Base-by-base conservation (phyloP, 92 coral and sea anemone species). In the Scolanthus callimorphus region DNA sequence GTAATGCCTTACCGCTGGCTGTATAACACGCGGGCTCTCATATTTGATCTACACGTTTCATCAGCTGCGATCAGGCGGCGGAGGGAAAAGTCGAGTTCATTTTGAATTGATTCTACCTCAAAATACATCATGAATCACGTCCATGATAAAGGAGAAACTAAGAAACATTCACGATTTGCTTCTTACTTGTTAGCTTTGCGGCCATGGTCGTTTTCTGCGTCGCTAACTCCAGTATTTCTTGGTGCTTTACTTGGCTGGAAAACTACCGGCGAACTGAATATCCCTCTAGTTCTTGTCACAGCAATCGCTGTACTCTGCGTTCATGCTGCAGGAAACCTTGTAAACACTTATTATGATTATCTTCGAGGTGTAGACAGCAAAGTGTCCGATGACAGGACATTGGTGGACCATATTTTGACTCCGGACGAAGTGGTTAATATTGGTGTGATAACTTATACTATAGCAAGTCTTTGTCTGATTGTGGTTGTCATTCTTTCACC, bases 121-220 rank as follows among this genome's bases (percentile, higher is more conserved):
- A n/a, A n/a, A n/a, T n/a, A n/a, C n/a, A n/a, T n/a, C n/a, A n/a
- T n/a, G n/a, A n/a, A n/a, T n/a, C n/a, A n/a, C n/a, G n/a, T n/a
- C n/a, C n/a, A n/a, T n/a, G n/a, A n/a, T n/a, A n/a, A n/a, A n/a
- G n/a, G n/a, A n/a, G n/a, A 69, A 20, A 45, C 24, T 1, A 71
- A 41, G 29, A 69, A 63, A 57, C 55, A 50, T 17, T 57, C 81
- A 17, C 69, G 81, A 24, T 84, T 81, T 55, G 80, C 94, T 11
- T 65, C 87, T 10, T 92, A 92, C 50, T 68, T 92, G 34, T 58
- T 92, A 27, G 98, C 98, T 6, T 51, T 92, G 57, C 74, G 98
- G 23, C 98, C 98, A 2, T 92, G 98, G 98, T 92, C 98, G 1
- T 92, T 92, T 77, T 88, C 94, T 31, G 81, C 98, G 0, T 89